A percentile compares a stretch with the other conserved stretches of the same genome.
phyloP scores from a whole-genome alignment of 1,140 invertebrate genomes.

The Papilio machaon region DNA sequence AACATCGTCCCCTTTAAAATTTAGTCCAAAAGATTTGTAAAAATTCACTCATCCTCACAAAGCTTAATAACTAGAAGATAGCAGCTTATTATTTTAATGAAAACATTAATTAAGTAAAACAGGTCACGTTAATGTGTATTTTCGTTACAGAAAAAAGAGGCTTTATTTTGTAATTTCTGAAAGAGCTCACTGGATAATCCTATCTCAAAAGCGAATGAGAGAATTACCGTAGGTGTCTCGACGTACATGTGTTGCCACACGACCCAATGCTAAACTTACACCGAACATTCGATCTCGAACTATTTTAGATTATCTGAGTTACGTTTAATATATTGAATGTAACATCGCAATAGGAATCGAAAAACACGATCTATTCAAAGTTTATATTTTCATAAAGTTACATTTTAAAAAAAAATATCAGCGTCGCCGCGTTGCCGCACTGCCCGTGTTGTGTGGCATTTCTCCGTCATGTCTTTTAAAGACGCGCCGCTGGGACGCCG shows the following conservation, averaged over 20 bases:
- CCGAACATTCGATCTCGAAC: no score
- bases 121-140: background rate
- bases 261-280: background rate
- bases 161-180: background rate
- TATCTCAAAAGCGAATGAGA: background rate
- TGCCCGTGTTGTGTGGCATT: background rate
- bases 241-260: background rate
- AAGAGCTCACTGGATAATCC: background rate
- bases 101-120: background rate
- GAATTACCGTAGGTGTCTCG: background rate
- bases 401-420: no score
- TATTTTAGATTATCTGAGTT: no score
- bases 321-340: no score
- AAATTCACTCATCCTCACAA: no score
- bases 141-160: background rate
- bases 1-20: no score
- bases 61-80: no score
- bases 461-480: background rate
- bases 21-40: no score
- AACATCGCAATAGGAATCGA: no score
- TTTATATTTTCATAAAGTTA: no score
- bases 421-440: background rate
- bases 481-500: background rate
- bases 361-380: no score
- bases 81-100: background rate